These are phyloP conservation scores for Acanthornis magna DNA, from an alignment of 2,797 vertebrate genomes.

Conservation along the genomic window DNA sequence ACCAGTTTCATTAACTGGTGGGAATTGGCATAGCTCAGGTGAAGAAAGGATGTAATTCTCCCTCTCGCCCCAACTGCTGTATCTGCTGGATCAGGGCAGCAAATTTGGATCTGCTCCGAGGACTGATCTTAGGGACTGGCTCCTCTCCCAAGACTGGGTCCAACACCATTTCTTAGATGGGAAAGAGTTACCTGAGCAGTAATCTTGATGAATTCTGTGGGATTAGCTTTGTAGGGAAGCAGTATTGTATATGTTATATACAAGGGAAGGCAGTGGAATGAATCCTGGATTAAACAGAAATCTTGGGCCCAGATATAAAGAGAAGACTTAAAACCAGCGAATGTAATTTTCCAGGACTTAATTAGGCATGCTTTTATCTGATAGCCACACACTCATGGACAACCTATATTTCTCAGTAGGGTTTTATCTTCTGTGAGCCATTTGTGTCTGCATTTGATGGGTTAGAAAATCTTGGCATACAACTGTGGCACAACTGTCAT, in stretches of 20 bases:
- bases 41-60: not conserved
- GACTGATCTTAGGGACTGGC: not conserved
- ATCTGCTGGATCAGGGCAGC: not conserved
- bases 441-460: not conserved
- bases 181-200: not conserved
- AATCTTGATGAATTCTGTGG: not conserved
- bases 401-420: not conserved
- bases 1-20: not conserved
- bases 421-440: constrained; percentile 10
- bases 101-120: not conserved
- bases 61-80: not conserved
- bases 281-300: not conserved
- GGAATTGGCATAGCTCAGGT: not conserved
- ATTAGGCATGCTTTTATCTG: not conserved
- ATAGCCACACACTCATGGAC: not conserved
- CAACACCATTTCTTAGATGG: not conserved
- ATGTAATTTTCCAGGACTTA: not conserved
- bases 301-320: not conserved
- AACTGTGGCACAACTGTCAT: not conserved
- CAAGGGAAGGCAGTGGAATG: not conserved
- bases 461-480: not conserved
- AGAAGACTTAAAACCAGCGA: not conserved
- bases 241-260: not conserved
- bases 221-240: not conserved
- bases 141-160: not conserved